Percentiles rank a stretch among this genome's conserved stretches.
Conservation (phyloP, 2,797 vertebrate species). For the Cirrhinus molitorella region DNA sequence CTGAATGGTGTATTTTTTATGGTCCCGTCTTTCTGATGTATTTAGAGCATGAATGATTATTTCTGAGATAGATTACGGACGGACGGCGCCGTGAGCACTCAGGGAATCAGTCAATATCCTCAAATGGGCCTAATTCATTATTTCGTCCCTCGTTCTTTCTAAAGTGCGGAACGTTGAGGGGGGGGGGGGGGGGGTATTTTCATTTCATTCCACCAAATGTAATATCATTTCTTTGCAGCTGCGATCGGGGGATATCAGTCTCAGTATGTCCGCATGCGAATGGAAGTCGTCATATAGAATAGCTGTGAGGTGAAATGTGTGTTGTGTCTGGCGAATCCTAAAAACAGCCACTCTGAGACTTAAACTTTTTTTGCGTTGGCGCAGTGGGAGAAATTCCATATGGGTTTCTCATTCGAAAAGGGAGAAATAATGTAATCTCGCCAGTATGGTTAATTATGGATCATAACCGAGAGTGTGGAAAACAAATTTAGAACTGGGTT, state of each 20-base stretch:
- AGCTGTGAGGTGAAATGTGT: neutral
- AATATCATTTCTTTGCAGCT: slow-evolving; percentile 33
- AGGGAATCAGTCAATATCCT: slow-evolving; percentile 60
- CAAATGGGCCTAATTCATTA: slow-evolving; percentile 63
- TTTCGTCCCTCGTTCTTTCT: slow-evolving; percentile 38
- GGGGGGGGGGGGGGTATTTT: slow-evolving; percentile 4
- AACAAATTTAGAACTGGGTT: slow-evolving; percentile 71
- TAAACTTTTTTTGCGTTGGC: neutral
- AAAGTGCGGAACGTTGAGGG: slow-evolving; percentile 26
- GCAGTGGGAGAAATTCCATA: slow-evolving; percentile 35
- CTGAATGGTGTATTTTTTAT: slow-evolving; percentile 66
- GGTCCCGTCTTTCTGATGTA: slow-evolving; percentile 61
- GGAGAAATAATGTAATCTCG: slow-evolving; percentile 65
- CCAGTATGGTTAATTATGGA: slow-evolving; percentile 76
- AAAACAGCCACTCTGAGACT: neutral
- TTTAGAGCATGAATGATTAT: slow-evolving; percentile 68
- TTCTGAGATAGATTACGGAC: slow-evolving; percentile 67
- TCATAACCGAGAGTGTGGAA: slow-evolving; percentile 72
- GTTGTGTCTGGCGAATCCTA: slow-evolving; percentile 1
- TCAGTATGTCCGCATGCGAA: neutral
- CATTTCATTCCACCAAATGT: slow-evolving; percentile 45
- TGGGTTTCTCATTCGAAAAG: slow-evolving; percentile 58
- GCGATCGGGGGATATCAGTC: slow-evolving; percentile 9
- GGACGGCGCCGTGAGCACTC: slow-evolving; percentile 53
- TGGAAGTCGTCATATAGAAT: slow-evolving; percentile 25